Conservation (phyloP, 2,113 vertebrate species). For the Prochilodus magdalenae region DNA sequence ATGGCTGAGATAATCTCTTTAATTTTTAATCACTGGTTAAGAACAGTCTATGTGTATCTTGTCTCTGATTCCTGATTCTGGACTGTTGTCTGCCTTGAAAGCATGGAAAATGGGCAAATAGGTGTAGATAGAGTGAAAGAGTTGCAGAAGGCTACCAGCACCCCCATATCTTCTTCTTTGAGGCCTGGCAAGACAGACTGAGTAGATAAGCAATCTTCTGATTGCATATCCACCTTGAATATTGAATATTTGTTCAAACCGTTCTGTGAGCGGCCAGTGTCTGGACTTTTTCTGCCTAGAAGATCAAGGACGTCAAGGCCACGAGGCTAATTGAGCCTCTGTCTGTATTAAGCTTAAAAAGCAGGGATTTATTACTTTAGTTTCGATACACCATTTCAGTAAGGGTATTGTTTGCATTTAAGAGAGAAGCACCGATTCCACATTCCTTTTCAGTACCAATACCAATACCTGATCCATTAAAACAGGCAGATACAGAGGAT, state of each 20-base stretch:
- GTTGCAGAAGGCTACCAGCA: neutral
- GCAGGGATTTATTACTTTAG: neutral
- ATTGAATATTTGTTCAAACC: slow-evolving; percentile 37
- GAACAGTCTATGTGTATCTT: neutral
- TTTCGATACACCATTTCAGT: neutral
- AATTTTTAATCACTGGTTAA: no score
- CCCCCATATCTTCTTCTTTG: slow-evolving; percentile 9
- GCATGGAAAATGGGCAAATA: slow-evolving; percentile 2
- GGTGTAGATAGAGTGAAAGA: neutral
- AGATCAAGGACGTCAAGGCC: neutral
- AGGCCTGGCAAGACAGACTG: neutral
- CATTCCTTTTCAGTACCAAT: no score
- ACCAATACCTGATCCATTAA: no score
- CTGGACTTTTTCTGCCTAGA: slow-evolving; percentile 18
- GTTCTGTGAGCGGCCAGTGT: slow-evolving; percentile 19
- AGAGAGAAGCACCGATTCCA: no score
- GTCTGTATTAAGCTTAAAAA: neutral
- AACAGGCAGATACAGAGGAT: no score
- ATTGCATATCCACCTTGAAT: slow-evolving; percentile 14
- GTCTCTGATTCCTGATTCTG: neutral
- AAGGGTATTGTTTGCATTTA: no score
- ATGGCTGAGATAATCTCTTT: slow-evolving; percentile 1
- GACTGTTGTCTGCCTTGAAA: neutral
- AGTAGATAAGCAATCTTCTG: slow-evolving; percentile 33
- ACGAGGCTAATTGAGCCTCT: neutral